Evolutionary conservation across 2,113 vertebrate genomes (phyloP), one percentile per base, ranked within the genome.

Genomic region (Actenoides hombroni): DNA sequence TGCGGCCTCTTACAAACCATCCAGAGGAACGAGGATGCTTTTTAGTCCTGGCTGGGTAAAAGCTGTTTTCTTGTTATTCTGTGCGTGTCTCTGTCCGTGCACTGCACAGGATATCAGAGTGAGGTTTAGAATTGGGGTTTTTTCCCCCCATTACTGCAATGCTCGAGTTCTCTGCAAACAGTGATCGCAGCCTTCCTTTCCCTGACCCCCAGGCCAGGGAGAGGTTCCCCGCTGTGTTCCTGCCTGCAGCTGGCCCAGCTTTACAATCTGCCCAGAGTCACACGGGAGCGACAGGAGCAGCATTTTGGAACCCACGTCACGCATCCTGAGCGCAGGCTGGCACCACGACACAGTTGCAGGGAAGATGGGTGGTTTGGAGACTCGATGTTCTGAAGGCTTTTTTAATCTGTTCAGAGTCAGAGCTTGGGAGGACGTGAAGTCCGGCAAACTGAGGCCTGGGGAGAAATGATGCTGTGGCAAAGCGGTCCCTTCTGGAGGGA

Each of bases 281-380:
- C n/a, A 2, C 44, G 3, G 75, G 15, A 51, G 49, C 0, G 3
- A 13, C 0, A 11, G 37, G 39, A 92, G n/a, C 3, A 3, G 76
- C 48, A 13, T 69, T 68, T 61, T 1, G 2, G 76, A 61, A 33
- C 25, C 31, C 79, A 3, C 2, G 1, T 33, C 3, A 0, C 56
- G 3, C 4, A 4, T 9, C 24, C 53, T 5, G 16, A 9, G 8
- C 20, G 13, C 2, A 5, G n/a, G 13, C 26, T 42, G 68, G 39
- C 24, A 26, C 35, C 19, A 2, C 0, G 0, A 5, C 46, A 4
- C 1, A 0, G 35, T 35, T 1, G 2, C 20, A 11, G 63, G 63
- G 54, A 51, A 33, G 17, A 16, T 3, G 8, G 16, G 21, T 0
- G 2, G 5, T 39, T 77, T 24, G 49, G 35, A 54, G 31, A 29